These are phyloP conservation scores for Etia nguti DNA, from an alignment of 2,113 vertebrate species.

Conservation along the genomic window DNA sequence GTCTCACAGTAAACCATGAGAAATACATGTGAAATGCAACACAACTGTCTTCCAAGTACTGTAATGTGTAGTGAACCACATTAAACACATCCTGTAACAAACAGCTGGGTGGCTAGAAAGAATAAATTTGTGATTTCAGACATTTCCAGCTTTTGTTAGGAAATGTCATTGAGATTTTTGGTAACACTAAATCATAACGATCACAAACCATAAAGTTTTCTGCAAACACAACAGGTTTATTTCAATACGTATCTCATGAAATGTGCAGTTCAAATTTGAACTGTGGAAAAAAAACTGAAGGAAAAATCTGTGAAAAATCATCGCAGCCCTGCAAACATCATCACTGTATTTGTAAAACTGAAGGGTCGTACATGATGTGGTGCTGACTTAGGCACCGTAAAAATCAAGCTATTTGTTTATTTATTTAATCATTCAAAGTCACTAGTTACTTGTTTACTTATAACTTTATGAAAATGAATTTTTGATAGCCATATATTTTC, in stretches of 20 bases:
- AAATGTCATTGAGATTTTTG: neutral
- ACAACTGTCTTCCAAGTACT: neutral
- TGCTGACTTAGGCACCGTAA: neutral
- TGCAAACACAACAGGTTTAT: neutral
- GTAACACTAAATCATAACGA: rapidly evolving
- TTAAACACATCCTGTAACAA: neutral
- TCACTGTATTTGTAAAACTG: neutral
- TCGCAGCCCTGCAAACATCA: neutral
- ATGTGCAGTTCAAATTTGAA: neutral
- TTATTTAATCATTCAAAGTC: neutral
- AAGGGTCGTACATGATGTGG: neutral
- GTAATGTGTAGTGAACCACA: neutral
- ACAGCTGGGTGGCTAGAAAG: neutral
- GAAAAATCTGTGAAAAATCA: neutral
- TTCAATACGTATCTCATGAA: neutral
- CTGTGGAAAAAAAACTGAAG: neutral
- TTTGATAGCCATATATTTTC: rapidly evolving
- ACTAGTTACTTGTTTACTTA: neutral
- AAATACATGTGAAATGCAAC: neutral
- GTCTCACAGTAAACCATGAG: neutral
- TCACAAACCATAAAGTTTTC: neutral
- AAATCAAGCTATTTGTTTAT: neutral
- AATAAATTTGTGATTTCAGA: neutral
- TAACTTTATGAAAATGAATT: neutral
- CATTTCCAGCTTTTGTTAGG: neutral